A percentile compares a stretch with the other conserved stretches of the same genome.
These are phyloP conservation scores for Ips typographus DNA, from an alignment of 1,140 invertebrate species.

Conservation along the genomic window DNA sequence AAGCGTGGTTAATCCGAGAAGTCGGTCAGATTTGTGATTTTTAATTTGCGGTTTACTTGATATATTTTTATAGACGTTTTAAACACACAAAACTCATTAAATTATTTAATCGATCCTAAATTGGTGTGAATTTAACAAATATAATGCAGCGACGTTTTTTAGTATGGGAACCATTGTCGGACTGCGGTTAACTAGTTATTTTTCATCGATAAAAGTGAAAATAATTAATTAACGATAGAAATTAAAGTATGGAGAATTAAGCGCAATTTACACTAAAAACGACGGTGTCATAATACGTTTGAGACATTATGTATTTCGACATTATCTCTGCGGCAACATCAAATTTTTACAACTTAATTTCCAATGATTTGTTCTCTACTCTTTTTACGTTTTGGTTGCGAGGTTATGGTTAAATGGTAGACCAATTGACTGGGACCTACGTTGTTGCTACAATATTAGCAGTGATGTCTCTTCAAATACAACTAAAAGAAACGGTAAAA, in stretches of 20 bases:
- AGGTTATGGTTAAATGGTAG: no score
- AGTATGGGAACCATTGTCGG: conserved; percentile 11
- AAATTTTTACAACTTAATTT: no score
- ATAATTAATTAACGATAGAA: conserved; percentile 22
- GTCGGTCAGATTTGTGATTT: conserved; percentile 15
- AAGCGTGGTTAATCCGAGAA: conserved; percentile 15
- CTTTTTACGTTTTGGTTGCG: no score
- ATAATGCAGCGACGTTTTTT: conserved; percentile 10
- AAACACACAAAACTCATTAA: conserved; percentile 25
- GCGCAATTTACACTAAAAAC: conserved; percentile 6
- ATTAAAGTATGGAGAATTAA: conserved; percentile 14
- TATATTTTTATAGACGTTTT: conserved; percentile 18
- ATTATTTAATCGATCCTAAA: conserved; percentile 22
- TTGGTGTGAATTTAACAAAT: conserved; percentile 14
- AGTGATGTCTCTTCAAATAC: no score
- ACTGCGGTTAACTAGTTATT: conserved; percentile 12
- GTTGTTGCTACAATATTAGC: no score
- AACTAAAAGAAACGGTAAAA: no score
- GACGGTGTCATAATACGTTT: conserved; percentile 5
- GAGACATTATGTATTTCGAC: not conserved
- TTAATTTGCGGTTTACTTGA: conserved; percentile 19
- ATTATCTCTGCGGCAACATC: not conserved
- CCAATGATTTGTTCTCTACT: no score
- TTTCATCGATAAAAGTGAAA: conserved; percentile 16
- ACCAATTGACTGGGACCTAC: no score